A percentile compares a stretch with the other conserved stretches of the same genome.
These are phyloP conservation scores for Sebastes itinus DNA, from an alignment of 2,797 vertebrate species.

Conservation along the genomic window DNA sequence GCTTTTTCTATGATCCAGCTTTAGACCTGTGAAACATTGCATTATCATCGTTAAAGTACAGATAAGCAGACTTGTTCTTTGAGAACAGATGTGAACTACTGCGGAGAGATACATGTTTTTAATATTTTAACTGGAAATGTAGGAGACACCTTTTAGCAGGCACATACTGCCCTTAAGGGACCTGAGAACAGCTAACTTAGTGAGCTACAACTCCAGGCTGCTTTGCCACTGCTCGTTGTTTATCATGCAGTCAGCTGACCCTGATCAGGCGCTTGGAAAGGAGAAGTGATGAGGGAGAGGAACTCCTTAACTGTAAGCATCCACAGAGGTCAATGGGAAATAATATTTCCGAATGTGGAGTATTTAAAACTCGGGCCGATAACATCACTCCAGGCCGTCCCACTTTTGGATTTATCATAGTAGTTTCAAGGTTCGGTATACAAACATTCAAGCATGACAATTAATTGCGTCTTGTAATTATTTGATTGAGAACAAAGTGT, in stretches of 20 bases:
- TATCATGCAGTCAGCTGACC: slow-evolving; percentile 85
- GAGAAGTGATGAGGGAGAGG: slow-evolving; percentile 81
- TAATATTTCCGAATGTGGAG: slow-evolving; percentile 25
- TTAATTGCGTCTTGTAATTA: not conserved
- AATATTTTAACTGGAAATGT: slow-evolving; percentile 6
- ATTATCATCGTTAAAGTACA: slow-evolving; percentile 55
- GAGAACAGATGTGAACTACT: slow-evolving; percentile 26
- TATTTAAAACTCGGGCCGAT: slow-evolving; percentile 6
- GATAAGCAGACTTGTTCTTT: slow-evolving; percentile 32
- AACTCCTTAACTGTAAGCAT: slow-evolving; percentile 74
- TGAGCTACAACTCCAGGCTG: slow-evolving; percentile 75
- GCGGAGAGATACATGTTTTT: not conserved
- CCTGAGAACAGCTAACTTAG: slow-evolving; percentile 55
- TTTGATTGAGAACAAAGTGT: not conserved
- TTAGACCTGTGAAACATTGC: slow-evolving; percentile 70
- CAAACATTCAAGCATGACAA: not conserved
- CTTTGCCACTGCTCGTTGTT: slow-evolving; percentile 80
- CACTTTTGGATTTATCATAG: not conserved
- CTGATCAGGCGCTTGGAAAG: slow-evolving; percentile 84
- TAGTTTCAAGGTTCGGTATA: not conserved
- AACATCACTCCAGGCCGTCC: not conserved
- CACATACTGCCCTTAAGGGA: slow-evolving; percentile 59
- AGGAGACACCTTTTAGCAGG: slow-evolving; percentile 37
- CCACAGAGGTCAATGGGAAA: slow-evolving; percentile 61
- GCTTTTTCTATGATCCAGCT: slow-evolving; percentile 79